Conservation (phyloP, 1,140 invertebrate species). For the Sitobion miscanthi region DNA sequence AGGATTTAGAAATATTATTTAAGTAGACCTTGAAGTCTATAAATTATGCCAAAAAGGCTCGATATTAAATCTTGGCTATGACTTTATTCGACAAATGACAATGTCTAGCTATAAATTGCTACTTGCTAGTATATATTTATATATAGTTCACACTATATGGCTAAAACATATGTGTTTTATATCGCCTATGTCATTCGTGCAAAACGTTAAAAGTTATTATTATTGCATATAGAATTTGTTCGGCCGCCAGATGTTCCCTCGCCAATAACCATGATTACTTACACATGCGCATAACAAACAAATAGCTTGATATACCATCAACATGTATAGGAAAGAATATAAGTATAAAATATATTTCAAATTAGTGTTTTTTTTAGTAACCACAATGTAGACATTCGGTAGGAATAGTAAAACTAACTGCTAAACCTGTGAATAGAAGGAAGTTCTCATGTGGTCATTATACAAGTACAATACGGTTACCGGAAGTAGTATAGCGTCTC, state of each 20-base stretch:
- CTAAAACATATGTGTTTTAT: conserved; percentile 20
- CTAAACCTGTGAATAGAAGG: conserved; percentile 39
- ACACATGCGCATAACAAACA: background rate
- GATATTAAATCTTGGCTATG: conserved; percentile 12
- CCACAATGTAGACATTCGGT: background rate
- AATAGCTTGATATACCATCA: background rate
- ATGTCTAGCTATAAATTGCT: background rate
- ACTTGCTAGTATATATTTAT: background rate
- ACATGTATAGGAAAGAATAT: background rate
- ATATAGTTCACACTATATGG: background rate
- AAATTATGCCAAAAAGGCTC: background rate
- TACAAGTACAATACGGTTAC: conserved; percentile 17
- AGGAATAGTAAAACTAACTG: background rate
- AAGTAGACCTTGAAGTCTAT: background rate
- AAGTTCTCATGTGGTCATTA: conserved; percentile 41
- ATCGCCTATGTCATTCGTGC: background rate
- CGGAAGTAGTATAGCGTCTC: conserved; percentile 24
- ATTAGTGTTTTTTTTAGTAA: background rate
- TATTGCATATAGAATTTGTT: conserved; percentile 21
- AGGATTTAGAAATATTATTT: background rate
- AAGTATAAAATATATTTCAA: background rate
- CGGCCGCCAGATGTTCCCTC: background rate
- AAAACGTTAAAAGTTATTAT: conserved; percentile 19
- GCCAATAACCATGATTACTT: background rate
- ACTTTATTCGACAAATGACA: background rate